A percentile compares a stretch with the other conserved stretches of the same genome.
Evolutionary conservation across 2,888 invertebrate genomes (phyloP).

Genomic region (Nemotelus pantherinus): DNA sequence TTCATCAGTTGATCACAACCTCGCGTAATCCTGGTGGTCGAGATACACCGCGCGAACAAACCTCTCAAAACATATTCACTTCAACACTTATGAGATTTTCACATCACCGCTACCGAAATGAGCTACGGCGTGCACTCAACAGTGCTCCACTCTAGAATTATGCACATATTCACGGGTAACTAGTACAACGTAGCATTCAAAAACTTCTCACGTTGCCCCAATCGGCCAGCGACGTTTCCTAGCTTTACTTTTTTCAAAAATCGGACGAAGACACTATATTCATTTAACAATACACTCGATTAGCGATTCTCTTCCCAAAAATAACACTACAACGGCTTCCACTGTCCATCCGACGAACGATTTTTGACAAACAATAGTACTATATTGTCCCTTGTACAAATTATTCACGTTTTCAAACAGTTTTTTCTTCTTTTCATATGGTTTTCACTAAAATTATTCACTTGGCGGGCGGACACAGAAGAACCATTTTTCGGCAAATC

Average conservation of each 20-base stretch:
- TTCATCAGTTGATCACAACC: not conserved
- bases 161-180: slow-evolving; percentile 4
- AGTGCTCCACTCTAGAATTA: slow-evolving; percentile 17
- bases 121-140: slow-evolving; percentile 29
- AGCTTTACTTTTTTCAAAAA: not conserved
- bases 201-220: not conserved
- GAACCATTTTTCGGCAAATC: slow-evolving; percentile 44
- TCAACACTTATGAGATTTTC: not conserved
- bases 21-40: slow-evolving; percentile 13
- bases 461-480: slow-evolving; percentile 29
- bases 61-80: slow-evolving; percentile 18
- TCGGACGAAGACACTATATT: no score
- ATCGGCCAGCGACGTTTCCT: not conserved
- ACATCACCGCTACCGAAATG: no score
- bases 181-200: not conserved
- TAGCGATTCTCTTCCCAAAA: no score
- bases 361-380: not conserved
- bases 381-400: not conserved
- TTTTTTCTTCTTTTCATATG: slow-evolving; percentile 8
- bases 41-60: slow-evolving; percentile 1
- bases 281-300: no score
- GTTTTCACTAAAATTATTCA: slow-evolving; percentile 25
- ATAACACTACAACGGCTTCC: slow-evolving; percentile 22
- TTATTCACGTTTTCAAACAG: slow-evolving; percentile 7
- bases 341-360: slow-evolving; percentile 14